phyloP scores from a whole-genome alignment of 2,888 invertebrate species.

The Chloroclystis v-ata region DNA sequence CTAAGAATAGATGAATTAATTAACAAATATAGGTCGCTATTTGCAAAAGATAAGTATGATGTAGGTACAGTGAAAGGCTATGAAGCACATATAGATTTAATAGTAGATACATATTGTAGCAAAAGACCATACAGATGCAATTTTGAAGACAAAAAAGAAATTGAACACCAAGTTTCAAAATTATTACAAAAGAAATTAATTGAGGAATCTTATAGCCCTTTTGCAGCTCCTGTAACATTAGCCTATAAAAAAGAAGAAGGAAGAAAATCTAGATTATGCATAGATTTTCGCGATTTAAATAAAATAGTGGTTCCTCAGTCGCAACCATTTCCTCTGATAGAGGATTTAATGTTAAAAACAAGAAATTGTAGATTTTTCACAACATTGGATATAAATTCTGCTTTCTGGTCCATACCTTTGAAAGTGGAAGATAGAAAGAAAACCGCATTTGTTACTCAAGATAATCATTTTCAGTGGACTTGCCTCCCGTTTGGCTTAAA shows the following conservation, averaged over 20 bases:
- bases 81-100: slow-evolving; percentile 16
- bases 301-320: slow-evolving; percentile 34
- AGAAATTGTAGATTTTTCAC: slow-evolving; percentile 41
- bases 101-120: slow-evolving; percentile 30
- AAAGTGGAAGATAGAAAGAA: slow-evolving; percentile 39
- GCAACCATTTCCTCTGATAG: slow-evolving; percentile 33
- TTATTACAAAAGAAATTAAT: slow-evolving; percentile 20
- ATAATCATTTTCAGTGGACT: slow-evolving; percentile 36
- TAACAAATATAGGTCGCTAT: slow-evolving; percentile 18
- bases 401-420: slow-evolving; percentile 50
- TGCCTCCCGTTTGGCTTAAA: slow-evolving; percentile 48
- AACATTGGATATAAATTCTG: slow-evolving; percentile 44
- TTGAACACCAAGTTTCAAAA: slow-evolving; percentile 17
- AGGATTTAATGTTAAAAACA: slow-evolving; percentile 40
- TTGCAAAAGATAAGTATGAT: slow-evolving; percentile 31
- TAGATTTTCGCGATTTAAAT: no score
- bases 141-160: slow-evolving; percentile 23
- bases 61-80: slow-evolving; percentile 29
- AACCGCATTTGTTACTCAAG: slow-evolving; percentile 38
- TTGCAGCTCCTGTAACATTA: slow-evolving; percentile 33
- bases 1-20: slow-evolving; percentile 18
- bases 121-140: slow-evolving; percentile 28
- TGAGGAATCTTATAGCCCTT: slow-evolving; percentile 31
- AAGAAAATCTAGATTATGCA: slow-evolving; percentile 35
- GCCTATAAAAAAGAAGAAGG: slow-evolving; percentile 33